Base-by-base conservation (phyloP, 2,797 vertebrate genomes). In the Myotis vivesi region DNA sequence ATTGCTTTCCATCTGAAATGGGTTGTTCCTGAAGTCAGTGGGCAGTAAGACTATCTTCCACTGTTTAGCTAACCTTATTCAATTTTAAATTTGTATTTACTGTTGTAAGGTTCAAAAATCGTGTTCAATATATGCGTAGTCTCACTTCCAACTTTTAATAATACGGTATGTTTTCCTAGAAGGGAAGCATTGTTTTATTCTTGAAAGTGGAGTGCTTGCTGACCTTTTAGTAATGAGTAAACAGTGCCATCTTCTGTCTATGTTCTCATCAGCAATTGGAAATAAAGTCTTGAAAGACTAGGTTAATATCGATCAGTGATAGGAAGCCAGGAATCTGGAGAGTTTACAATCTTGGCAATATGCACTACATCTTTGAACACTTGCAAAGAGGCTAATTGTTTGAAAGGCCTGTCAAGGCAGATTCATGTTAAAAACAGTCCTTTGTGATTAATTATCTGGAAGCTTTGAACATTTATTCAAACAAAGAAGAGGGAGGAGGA, bases 201-300 rank as follows among this genome's bases (percentile, higher is more conserved):
- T 44, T 72, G 53, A 46, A 69, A 86, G 44, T 3, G 55, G 28
- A 71, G 2, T 4, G 57, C 11, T 75, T 44, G 36, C 84, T 93
- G 69, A 76, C 51, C 38, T 85, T 92, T 90, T 72, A 98, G 89
- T 49, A 92, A 97, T 94, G 97, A 97, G 96, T 93, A 96, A 97
- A 98, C 96, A 98, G 95, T 98, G 98, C 98, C 98, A 98, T 97
- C 98, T 98, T 98, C 98, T 98, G 98, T 97, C 97, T 77, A 0
- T 88, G 38, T 77, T 75, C 69, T 92, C 77, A 19, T 66, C 30
- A 68, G 51, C 93, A 88, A 4, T 71, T 90, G 77, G 76, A 80
- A 79, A 90, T 36, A 44, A 44, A 89, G 53, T 15, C 2, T 75
- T 75, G 23, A 82, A 85, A 90, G 55, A 55, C 41, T 9, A 57